phyloP scores from a whole-genome alignment of 2,888 invertebrate genomes.

The Oligia strigilis region DNA sequence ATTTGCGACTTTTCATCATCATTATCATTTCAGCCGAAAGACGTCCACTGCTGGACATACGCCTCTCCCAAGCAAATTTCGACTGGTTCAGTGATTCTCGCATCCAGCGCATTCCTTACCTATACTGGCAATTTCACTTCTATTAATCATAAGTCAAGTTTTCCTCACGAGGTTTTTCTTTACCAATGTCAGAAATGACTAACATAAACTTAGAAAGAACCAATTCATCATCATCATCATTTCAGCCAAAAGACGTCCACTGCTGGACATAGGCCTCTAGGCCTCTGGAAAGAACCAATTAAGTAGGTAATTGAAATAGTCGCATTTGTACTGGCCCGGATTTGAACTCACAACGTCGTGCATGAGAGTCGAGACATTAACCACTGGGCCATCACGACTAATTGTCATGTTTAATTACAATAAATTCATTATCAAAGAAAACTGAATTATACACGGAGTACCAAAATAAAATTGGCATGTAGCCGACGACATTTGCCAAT shows the following conservation, averaged over 20 bases:
- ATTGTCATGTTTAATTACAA: neutral
- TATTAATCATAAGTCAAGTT: neutral
- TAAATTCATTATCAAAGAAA: conserved; percentile 9
- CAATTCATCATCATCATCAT: too few species aligned
- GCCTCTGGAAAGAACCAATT: neutral
- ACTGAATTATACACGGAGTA: conserved; percentile 4
- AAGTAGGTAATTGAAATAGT: neutral
- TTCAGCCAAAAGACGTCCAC: too few species aligned
- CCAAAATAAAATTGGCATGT: conserved; percentile 16
- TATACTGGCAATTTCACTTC: too few species aligned
- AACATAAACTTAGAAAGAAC: neutral
- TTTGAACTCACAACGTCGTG: neutral
- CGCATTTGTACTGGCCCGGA: neutral
- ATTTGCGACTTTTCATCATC: too few species aligned
- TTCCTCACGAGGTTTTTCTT: neutral
- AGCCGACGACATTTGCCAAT: conserved; percentile 44
- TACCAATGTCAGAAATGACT: neutral
- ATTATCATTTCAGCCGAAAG: too few species aligned
- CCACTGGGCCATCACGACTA: neutral
- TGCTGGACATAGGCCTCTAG: too few species aligned
- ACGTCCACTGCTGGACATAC: too few species aligned
- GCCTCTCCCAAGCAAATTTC: too few species aligned
- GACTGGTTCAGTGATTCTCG: too few species aligned
- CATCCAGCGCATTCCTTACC: too few species aligned
- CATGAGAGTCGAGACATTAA: neutral